Evolutionary conservation across 2,888 invertebrate genomes (phyloP), one percentile per base, ranked within the genome.

Genomic region (Orchestes rusci): DNA sequence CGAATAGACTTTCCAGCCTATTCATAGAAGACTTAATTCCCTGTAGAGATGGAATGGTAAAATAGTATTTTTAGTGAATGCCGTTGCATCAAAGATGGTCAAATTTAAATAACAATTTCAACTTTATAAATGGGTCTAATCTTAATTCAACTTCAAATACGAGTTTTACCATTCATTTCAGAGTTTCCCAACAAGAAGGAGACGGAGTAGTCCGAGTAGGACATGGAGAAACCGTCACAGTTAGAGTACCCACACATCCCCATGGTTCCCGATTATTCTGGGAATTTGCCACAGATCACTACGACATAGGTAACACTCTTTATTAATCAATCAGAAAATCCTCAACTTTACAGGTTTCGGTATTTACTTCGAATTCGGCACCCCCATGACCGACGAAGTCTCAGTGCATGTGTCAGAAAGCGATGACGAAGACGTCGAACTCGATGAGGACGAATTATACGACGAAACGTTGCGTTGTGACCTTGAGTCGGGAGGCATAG

Each of bases 201-300:
- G 91, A 96, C 63, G 88, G 95, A 16, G 81, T 90, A 13, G 84
- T 99, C 47, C 84, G 88, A 59, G 89, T 99, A 15, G 91, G 90
- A 0, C 96, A 97, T 66, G 95, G 97, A 2, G 96, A 97, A 70
- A 94, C 92, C 0, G 89, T 96, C 34, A 97, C 96, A 35, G 91
- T 95, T 57, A 75, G 97, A 28, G 97, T 99, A 40, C 99, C 99
- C 5, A 99, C 99, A 0, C 93, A 95, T 64, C 82, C 85, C 52
- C 86, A 90, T 59, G 97, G 97, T 0, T 80, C 85, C 2, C 86
- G 90, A 59, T 73, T 99, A 28, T 97, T 94, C 71, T 99, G 97
- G 97, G 99, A 99, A 73, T 99, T 99, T 68, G 95, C 96, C 10
- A 97, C 99, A 0, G 99, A 99, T 67, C 82, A 84, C 64, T 99